Conservation (phyloP, 2,888 invertebrate genomes). For the Drosophila colorata region DNA sequence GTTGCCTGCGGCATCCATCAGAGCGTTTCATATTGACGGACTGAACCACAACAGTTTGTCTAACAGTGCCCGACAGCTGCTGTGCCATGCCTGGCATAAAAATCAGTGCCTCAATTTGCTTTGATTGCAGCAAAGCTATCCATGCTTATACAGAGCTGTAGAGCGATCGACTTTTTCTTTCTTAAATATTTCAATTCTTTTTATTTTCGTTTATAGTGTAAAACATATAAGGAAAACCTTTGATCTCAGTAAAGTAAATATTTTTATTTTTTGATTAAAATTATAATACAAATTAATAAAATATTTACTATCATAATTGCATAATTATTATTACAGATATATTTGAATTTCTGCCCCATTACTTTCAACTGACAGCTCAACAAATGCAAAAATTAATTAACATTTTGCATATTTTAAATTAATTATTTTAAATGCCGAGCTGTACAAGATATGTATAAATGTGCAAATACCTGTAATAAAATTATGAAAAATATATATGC, state of each 20-base stretch:
- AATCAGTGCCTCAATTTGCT: neutral
- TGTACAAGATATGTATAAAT: neutral
- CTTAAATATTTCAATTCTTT: neutral
- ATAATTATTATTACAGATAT: neutral
- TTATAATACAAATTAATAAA: too few species aligned
- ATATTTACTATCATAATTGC: too few species aligned
- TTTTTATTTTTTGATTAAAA: too few species aligned
- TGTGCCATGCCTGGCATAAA: neutral
- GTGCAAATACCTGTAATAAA: slow-evolving; percentile 16
- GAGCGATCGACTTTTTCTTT: neutral
- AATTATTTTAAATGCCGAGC: slow-evolving; percentile 26
- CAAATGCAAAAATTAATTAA: slow-evolving; percentile 12
- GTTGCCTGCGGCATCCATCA: slow-evolving; percentile 21
- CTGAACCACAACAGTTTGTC: slow-evolving; percentile 19
- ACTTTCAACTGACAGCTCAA: neutral
- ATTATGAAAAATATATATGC: slow-evolving; percentile 26
- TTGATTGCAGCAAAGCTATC: neutral
- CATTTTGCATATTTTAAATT: slow-evolving; percentile 31
- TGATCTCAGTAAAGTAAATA: too few species aligned
- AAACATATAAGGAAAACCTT: too few species aligned
- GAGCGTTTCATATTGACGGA: slow-evolving; percentile 20
- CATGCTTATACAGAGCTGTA: neutral
- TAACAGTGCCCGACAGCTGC: slow-evolving; percentile 4
- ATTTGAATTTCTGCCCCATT: neutral
- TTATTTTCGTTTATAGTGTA: too few species aligned